Conservation (phyloP, 2,797 vertebrate species). For the Centropyge bicolor region DNA sequence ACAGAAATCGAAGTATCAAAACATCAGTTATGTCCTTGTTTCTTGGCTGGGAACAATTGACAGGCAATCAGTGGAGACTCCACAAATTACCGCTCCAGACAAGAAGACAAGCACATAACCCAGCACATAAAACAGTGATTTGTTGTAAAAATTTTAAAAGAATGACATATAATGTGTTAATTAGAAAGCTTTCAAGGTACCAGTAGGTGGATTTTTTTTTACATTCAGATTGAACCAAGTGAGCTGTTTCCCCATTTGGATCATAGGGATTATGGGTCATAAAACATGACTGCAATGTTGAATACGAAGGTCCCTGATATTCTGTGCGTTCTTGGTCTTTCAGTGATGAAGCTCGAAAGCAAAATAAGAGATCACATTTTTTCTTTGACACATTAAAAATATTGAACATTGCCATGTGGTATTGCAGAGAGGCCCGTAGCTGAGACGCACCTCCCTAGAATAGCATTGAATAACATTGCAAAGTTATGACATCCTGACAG, state of each 20-base stretch:
- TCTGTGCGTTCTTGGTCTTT: not conserved
- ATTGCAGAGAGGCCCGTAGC: not conserved
- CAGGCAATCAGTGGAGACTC: too few relatives aligned
- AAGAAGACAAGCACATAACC: too few relatives aligned
- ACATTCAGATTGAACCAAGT: not conserved
- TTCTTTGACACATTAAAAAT: too few relatives aligned
- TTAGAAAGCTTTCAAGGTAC: not conserved
- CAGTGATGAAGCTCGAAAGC: not conserved
- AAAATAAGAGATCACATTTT: not conserved
- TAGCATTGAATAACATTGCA: not conserved
- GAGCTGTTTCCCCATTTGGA: not conserved
- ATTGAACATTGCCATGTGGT: too few relatives aligned
- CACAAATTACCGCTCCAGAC: too few relatives aligned
- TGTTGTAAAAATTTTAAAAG: not conserved
- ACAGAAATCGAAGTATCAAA: too few relatives aligned
- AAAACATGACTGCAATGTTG: not conserved
- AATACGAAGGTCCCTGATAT: not conserved
- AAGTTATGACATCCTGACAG: constrained; percentile 11
- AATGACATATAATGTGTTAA: not conserved
- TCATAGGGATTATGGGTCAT: not conserved
- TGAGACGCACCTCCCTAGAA: constrained; percentile 3
- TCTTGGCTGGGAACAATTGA: not conserved
- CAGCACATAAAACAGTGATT: not conserved
- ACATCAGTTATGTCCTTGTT: too few relatives aligned
- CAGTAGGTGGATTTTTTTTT: not conserved